Percentiles rank a stretch among this genome's conserved stretches.
Evolutionary conservation across 2,888 invertebrate species (phyloP).

Genomic region (Idaea aversata): DNA sequence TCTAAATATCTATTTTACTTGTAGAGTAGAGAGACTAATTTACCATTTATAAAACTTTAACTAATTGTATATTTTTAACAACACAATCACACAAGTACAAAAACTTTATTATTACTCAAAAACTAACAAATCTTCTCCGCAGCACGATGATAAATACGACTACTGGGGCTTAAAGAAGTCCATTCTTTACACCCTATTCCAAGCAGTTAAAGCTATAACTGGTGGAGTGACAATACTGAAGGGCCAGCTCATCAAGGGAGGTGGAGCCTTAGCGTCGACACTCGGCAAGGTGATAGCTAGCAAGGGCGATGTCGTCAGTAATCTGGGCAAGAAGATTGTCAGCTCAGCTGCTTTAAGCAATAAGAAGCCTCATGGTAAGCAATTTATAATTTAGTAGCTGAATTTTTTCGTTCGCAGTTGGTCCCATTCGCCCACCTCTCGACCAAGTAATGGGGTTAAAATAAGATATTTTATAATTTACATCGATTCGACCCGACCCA

Average conservation of each 20-base stretch:
- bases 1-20: neutral
- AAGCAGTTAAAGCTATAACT: conserved; percentile 93
- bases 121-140: conserved; percentile 10
- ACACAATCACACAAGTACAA: neutral
- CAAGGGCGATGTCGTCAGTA: conserved; percentile 89
- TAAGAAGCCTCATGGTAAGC: conserved; percentile 64
- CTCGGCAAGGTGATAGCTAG: conserved; percentile 82
- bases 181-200: conserved; percentile 89
- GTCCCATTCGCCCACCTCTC: no score
- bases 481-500: no score
- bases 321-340: conserved; percentile 89
- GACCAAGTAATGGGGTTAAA: no score
- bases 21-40: neutral
- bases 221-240: conserved; percentile 93
- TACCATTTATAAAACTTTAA: no score
- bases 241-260: conserved; percentile 92
- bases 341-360: conserved; percentile 85
- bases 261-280: conserved; percentile 81
- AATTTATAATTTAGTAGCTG: conserved; percentile 7
- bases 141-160: conserved; percentile 77
- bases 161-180: conserved; percentile 90
- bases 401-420: neutral
- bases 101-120: neutral
- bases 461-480: no score
- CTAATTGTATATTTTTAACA: no score